Evolutionary conservation across 2,888 invertebrate genomes (phyloP), one percentile per base, ranked within the genome.

Genomic region (Globia sparganii): DNA sequence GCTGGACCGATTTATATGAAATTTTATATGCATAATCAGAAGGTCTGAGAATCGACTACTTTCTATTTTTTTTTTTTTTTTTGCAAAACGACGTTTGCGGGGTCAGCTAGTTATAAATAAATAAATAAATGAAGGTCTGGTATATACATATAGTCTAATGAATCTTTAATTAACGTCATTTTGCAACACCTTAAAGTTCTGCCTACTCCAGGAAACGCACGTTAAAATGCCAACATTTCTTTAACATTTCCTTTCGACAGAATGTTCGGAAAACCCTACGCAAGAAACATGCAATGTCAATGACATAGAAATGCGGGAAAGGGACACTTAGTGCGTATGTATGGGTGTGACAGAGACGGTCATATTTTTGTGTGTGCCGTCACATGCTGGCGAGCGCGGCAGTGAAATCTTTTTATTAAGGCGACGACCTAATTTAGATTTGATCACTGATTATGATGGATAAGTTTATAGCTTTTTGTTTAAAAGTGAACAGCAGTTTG

Each of bases 321-420:
- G 88, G 84, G 91, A 93, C 72, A 77, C 84, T 84, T 72, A 80
- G 81, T 72, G 81, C 74, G 87, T 82, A 74, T 75, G 78, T 66
- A 74, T 82, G 79, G 70, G 87, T 79, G 86, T 68, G 88, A 92
- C 79, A 80, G 91, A 89, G 93, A 91, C 81, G 77, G 83, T 31
- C 61, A 72, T 86, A 89, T 89, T 86, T 91, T 90, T 91, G 88
- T 91, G 84, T 88, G 90, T 90, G 76, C 83, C 83, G 89, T 89
- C 88, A 90, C 90, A 87, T 90, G 88, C 88, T 75, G 64, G 72
- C 83, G 89, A 89, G 90, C 90, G 89, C 87, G 90, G 87, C 89
- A 94, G 94, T 94, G 94, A 95, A 94, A 95, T 93, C 92, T 88
- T 83, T 75, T 91, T 78, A 59, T 87, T 94, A 94, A 94, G 94